Percentiles rank a stretch among this genome's conserved stretches.
phyloP scores from a whole-genome alignment of 2,113 vertebrate genomes.

The Coreoperca whiteheadi region DNA sequence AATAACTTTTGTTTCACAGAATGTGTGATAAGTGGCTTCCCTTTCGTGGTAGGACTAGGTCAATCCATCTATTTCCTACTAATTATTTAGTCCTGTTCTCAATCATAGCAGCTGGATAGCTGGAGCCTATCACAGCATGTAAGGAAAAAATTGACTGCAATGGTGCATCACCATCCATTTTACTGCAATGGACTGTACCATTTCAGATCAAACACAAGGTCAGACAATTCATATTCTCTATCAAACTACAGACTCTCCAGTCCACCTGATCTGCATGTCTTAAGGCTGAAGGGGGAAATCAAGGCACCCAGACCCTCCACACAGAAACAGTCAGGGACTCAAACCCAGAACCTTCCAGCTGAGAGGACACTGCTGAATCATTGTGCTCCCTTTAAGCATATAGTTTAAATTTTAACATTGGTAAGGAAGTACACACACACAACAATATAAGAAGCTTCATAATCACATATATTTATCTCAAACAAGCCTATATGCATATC shows the following conservation, averaged over 20 bases:
- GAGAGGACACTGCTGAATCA: conserved; percentile 29
- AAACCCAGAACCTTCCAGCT: not conserved
- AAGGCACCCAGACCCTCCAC: not conserved
- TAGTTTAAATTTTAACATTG: not conserved
- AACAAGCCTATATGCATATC: not conserved
- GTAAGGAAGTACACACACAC: not conserved
- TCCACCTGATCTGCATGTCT: not conserved
- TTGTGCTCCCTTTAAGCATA: not conserved
- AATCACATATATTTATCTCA: not conserved
- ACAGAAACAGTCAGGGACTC: not conserved
- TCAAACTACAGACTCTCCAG: not conserved
- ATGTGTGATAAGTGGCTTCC: conserved; percentile 52
- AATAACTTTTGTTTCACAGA: conserved; percentile 52
- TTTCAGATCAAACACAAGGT: not conserved
- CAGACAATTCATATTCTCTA: not conserved
- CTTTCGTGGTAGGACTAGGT: conserved; percentile 5
- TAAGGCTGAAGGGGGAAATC: not conserved
- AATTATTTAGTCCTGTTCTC: not conserved
- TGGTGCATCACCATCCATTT: too few relatives aligned
- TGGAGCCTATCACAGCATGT: not conserved
- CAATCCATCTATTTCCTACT: conserved; percentile 1
- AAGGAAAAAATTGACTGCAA: not conserved
- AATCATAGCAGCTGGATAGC: not conserved
- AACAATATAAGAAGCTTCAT: not conserved
- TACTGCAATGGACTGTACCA: too few relatives aligned